These are phyloP conservation scores for Ivindomyrus marchei DNA, from an alignment of 2,113 vertebrate species.

Conservation along the genomic window DNA sequence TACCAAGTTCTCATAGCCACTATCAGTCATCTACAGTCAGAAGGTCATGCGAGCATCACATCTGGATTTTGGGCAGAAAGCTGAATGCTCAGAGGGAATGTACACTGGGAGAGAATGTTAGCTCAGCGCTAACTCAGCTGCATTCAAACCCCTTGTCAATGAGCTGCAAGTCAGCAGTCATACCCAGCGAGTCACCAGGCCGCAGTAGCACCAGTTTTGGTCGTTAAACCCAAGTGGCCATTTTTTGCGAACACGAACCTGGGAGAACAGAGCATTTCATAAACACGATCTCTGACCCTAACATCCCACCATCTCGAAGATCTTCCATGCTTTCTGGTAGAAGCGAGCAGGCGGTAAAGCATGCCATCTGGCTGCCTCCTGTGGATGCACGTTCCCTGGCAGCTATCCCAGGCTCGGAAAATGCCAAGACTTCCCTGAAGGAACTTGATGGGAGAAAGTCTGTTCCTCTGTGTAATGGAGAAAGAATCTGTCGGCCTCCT, in stretches of 20 bases:
- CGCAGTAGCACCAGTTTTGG: neutral
- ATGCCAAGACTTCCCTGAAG: constrained; percentile 44
- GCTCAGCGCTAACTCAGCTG: neutral
- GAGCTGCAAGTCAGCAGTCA: neutral
- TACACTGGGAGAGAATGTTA: neutral
- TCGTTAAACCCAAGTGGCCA: neutral
- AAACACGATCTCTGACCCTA: neutral
- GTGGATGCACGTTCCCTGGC: constrained; percentile 88
- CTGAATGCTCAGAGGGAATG: neutral
- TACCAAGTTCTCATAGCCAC: neutral
- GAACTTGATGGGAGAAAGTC: constrained; percentile 48
- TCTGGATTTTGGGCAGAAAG: too few relatives aligned
- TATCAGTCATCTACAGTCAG: neutral
- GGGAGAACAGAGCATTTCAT: neutral
- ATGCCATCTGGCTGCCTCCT: constrained; percentile 84
- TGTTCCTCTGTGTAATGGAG: constrained; percentile 35
- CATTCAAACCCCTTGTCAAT: neutral
- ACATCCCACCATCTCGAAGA: constrained; percentile 79
- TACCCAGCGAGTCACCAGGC: neutral
- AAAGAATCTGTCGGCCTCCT: neutral
- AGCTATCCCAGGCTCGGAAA: constrained; percentile 57
- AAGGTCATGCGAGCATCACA: neutral
- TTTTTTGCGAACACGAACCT: neutral
- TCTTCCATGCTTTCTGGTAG: constrained; percentile 93
- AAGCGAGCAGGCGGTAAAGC: constrained; percentile 89